Evolutionary conservation across 2,888 invertebrate genomes (phyloP).

Genomic region (Perdita meconis): DNA sequence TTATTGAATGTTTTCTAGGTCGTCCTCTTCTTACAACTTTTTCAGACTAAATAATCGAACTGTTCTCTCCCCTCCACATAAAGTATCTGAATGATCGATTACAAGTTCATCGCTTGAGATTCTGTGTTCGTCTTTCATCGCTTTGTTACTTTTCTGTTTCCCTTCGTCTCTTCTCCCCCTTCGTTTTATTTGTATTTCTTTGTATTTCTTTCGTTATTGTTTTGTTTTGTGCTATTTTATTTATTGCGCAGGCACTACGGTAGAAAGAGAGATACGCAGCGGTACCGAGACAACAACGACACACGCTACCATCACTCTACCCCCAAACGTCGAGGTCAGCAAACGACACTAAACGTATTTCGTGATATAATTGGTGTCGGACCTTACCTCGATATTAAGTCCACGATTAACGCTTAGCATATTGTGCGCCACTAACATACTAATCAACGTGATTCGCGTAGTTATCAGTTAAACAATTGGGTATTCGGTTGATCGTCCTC

Average conservation of each 20-base stretch:
- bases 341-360: constrained; percentile 67
- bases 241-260: constrained; percentile 81
- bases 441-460: constrained; percentile 20
- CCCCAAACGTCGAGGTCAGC: constrained; percentile 83
- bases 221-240: constrained; percentile 69
- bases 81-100: constrained; percentile 28
- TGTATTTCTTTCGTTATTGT: constrained; percentile 58
- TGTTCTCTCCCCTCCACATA: constrained; percentile 6
- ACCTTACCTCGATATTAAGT: constrained; percentile 68
- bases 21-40: constrained; percentile 32
- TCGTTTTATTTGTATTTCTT: no score
- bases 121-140: constrained; percentile 43
- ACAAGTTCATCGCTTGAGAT: constrained; percentile 25
- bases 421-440: constrained; percentile 42
- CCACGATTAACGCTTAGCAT: constrained; percentile 60
- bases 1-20: constrained; percentile 48
- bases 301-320: constrained; percentile 83
- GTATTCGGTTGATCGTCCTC: constrained; percentile 2
- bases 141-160: constrained; percentile 43
- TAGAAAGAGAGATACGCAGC: constrained; percentile 83
- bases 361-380: constrained; percentile 67
- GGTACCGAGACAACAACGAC: constrained; percentile 83
- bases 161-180: not conserved
- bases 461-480: constrained; percentile 17
- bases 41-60: constrained; percentile 36